phyloP scores from a whole-genome alignment of 2,888 invertebrate genomes.

The Teleiodes luculella region DNA sequence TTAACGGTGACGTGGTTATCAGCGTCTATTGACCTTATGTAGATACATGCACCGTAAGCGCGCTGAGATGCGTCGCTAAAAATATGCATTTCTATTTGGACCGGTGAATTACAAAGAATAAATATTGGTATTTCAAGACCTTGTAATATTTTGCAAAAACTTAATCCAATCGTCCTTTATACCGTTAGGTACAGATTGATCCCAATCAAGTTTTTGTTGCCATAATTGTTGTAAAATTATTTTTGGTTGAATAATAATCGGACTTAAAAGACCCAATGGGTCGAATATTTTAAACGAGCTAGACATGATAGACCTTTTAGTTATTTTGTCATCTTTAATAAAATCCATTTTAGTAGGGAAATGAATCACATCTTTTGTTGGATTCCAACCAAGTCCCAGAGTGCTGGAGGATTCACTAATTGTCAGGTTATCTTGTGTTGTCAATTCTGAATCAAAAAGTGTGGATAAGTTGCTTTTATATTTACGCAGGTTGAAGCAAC shows the following conservation, averaged over 20 bases:
- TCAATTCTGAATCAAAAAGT: background rate
- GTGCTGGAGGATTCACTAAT: conserved; percentile 27
- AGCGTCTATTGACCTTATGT: conserved; percentile 12
- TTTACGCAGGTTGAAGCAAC: conserved; percentile 26
- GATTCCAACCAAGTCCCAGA: conserved; percentile 28
- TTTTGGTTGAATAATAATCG: conserved; percentile 24
- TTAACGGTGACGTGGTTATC: background rate
- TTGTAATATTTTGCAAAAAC: conserved; percentile 9
- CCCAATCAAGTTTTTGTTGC: conserved; percentile 19
- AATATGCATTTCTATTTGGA: background rate
- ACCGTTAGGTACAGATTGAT: conserved; percentile 18
- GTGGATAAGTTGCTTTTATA: conserved; percentile 20
- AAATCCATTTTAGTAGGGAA: conserved; percentile 12
- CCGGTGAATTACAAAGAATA: conserved; percentile 5
- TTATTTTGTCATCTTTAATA: background rate
- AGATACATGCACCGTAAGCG: conserved; percentile 15
- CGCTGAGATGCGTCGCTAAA: conserved; percentile 1
- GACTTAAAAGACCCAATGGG: conserved; percentile 21
- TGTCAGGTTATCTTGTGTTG: conserved; percentile 18
- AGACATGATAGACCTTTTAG: background rate
- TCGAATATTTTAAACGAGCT: conserved; percentile 20
- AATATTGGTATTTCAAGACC: conserved; percentile 5
- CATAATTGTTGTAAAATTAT: conserved; percentile 23
- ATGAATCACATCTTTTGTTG: conserved; percentile 16
- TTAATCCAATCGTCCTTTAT: conserved; percentile 11